Percentiles rank a stretch among this genome's conserved stretches.
Conservation (phyloP, 2,797 vertebrate species). For the Pempheris klunzingeri region DNA sequence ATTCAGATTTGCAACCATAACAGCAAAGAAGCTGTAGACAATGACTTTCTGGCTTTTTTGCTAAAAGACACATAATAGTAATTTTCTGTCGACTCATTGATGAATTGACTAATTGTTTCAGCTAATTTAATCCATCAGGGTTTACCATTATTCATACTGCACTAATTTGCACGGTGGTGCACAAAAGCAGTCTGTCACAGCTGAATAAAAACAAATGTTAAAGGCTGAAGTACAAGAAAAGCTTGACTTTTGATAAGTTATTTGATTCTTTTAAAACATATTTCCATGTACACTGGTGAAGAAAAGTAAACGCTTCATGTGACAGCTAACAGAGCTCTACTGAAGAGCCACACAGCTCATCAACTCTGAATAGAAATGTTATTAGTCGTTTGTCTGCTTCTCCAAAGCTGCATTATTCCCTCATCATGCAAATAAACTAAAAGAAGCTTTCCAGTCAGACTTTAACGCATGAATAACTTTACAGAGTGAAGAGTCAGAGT, state of each 20-base stretch:
- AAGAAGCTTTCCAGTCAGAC: constrained; percentile 6
- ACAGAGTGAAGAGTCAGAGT: not conserved
- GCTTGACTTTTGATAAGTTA: not conserved
- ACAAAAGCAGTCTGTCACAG: not conserved
- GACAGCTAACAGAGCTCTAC: not conserved
- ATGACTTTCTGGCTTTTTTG: not conserved
- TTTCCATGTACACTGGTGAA: not conserved
- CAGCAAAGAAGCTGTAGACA: not conserved
- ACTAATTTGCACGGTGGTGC: not conserved
- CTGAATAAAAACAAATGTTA: too few relatives aligned
- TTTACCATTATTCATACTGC: not conserved
- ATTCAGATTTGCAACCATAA: not conserved
- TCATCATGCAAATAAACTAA: too few relatives aligned
- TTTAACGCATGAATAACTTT: not conserved
- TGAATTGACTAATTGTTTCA: not conserved
- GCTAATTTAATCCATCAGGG: not conserved
- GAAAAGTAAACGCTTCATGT: not conserved
- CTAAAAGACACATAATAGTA: not conserved
- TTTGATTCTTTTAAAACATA: not conserved
- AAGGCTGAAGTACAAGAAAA: too few relatives aligned
- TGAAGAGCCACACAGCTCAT: not conserved
- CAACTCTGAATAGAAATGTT: too few relatives aligned
- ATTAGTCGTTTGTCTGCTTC: too few relatives aligned
- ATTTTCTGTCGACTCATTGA: not conserved
- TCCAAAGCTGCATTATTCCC: too few relatives aligned